Percentiles rank a stretch among this genome's conserved stretches.
phyloP scores from a whole-genome alignment of 2,888 invertebrate species.

The Pachydiplax longipennis region DNA sequence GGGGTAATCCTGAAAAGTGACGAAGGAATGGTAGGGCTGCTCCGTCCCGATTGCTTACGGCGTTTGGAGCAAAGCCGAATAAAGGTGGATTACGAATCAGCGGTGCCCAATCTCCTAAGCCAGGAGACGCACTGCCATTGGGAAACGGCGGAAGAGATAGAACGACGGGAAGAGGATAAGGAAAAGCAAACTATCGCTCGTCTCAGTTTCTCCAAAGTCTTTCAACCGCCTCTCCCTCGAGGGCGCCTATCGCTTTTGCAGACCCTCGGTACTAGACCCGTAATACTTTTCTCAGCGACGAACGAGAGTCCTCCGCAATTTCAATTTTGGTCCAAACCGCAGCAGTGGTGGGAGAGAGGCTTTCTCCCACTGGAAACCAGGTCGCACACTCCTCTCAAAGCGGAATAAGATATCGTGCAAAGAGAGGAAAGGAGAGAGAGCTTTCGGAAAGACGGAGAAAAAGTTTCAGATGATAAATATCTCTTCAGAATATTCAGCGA shows the following conservation, averaged over 20 bases:
- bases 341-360: not conserved
- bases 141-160: not conserved
- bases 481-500: not conserved
- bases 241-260: constrained; percentile 29
- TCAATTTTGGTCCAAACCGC: constrained; percentile 42
- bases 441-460: not conserved
- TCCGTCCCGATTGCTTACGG: constrained; percentile 37
- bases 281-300: constrained; percentile 2
- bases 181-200: not conserved
- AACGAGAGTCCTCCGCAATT: constrained; percentile 29
- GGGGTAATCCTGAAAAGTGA: constrained; percentile 4
- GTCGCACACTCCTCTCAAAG: constrained; percentile 20
- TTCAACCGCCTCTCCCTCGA: not conserved
- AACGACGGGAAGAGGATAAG: not conserved
- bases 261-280: not conserved
- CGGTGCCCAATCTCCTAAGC: constrained; percentile 44
- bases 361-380: constrained; percentile 25
- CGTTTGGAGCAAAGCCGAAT: constrained; percentile 38
- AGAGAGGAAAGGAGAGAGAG: not conserved
- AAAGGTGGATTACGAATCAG: constrained; percentile 43
- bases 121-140: constrained; percentile 17
- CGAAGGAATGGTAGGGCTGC: not conserved
- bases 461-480: not conserved
- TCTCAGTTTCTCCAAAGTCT: not conserved
- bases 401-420: constrained; percentile 41